Percentiles rank a stretch among this genome's conserved stretches.
phyloP scores from a whole-genome alignment of 2,797 vertebrate genomes.

The Chaunax sp. region DNA sequence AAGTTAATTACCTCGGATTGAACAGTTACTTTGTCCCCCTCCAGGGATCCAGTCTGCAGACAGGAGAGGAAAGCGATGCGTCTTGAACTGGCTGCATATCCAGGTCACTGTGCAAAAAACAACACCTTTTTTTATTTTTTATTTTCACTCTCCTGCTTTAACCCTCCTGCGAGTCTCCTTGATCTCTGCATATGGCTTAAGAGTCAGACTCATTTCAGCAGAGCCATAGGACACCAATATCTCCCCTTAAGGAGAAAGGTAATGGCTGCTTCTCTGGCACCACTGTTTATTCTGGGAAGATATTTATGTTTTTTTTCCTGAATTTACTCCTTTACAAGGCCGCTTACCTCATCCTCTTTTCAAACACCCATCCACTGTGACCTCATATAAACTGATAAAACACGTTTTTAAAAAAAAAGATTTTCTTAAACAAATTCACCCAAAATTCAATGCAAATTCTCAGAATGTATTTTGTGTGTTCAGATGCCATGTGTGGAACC shows the following conservation, averaged over 20 bases:
- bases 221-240: slow-evolving; percentile 46
- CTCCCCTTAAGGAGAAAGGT: slow-evolving; percentile 32
- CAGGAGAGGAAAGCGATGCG: slow-evolving; percentile 60
- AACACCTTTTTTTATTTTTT: slow-evolving; percentile 7
- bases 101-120: slow-evolving; percentile 65
- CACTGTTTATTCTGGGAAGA: slow-evolving; percentile 35
- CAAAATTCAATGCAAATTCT: too few relatives aligned
- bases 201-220: slow-evolving; percentile 54
- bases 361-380: not conserved
- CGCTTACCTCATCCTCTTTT: slow-evolving; percentile 17
- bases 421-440: not conserved
- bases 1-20: slow-evolving; percentile 84
- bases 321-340: slow-evolving; percentile 41
- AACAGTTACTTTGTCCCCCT: slow-evolving; percentile 76
- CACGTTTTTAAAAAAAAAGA: not conserved
- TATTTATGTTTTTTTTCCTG: slow-evolving; percentile 5
- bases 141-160: slow-evolving; percentile 8
- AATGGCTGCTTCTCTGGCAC: slow-evolving; percentile 13
- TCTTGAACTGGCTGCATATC: slow-evolving; percentile 65
- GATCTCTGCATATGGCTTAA: slow-evolving; percentile 47
- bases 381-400: slow-evolving; percentile 23
- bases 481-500: too few relatives aligned
- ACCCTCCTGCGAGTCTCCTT: slow-evolving; percentile 50
- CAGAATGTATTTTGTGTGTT: too few relatives aligned
- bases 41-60: slow-evolving; percentile 63